A percentile compares a stretch with the other conserved stretches of the same genome.
phyloP scores from a whole-genome alignment of 64 coral and sea anemone genomes.

The Trachythela sp. region DNA sequence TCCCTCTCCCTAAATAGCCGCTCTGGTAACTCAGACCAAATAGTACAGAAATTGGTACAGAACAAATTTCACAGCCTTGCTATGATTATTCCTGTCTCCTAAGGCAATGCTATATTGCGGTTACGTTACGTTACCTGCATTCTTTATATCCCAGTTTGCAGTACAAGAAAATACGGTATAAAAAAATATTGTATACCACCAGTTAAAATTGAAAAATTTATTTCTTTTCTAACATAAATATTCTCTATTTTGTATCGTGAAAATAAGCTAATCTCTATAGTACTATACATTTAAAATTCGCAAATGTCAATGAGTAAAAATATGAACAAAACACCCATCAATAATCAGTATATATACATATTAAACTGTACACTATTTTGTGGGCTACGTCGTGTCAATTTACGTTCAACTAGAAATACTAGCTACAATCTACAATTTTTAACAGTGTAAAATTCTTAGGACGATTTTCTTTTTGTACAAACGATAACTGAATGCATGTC shows the following conservation, averaged over 20 bases:
- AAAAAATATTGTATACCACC: background rate
- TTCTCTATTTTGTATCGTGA: background rate
- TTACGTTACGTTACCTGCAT: too few relatives aligned
- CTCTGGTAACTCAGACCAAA: too few relatives aligned
- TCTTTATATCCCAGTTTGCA: too few relatives aligned
- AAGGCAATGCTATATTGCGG: too few relatives aligned
- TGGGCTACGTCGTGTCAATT: background rate
- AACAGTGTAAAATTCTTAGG: background rate
- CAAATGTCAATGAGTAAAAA: background rate
- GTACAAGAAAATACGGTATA: background rate
- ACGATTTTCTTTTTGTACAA: background rate
- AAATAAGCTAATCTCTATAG: background rate
- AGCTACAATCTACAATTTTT: background rate
- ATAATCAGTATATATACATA: background rate
- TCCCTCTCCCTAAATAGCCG: too few relatives aligned
- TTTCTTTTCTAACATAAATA: constrained; percentile 5
- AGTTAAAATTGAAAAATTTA: background rate
- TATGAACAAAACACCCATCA: background rate
- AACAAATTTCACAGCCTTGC: too few relatives aligned
- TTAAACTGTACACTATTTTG: background rate
- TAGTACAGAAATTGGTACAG: too few relatives aligned
- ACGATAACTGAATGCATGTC: background rate
- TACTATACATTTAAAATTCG: background rate
- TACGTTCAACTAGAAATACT: background rate
- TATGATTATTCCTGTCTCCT: too few relatives aligned